phyloP scores from a whole-genome alignment of 2,113 vertebrate genomes.

The Macquaria australasica region DNA sequence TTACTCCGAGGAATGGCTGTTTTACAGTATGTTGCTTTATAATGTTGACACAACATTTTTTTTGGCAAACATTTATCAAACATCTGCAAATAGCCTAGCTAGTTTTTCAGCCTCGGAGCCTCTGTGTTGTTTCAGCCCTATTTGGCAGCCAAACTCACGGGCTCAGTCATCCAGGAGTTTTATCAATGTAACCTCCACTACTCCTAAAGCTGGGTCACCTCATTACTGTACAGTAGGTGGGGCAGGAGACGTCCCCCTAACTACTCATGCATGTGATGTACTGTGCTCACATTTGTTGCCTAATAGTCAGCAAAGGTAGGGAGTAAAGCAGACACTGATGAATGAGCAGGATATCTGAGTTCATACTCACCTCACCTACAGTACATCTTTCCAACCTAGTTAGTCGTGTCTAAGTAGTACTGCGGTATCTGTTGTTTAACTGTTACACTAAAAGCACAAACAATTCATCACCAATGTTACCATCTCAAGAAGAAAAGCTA shows the following conservation, averaged over 20 bases:
- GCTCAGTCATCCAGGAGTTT: background rate
- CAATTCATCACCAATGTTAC: background rate
- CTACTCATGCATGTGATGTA: conserved; percentile 67
- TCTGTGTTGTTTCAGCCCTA: background rate
- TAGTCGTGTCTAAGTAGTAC: conserved; percentile 27
- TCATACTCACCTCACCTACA: conserved; percentile 36
- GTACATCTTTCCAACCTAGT: conserved; percentile 52
- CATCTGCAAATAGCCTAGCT: background rate
- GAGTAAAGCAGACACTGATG: conserved; percentile 71
- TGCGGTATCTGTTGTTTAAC: background rate
- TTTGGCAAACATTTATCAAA: background rate
- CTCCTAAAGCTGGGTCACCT: conserved; percentile 67
- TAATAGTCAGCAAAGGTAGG: conserved; percentile 76
- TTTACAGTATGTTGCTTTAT: background rate
- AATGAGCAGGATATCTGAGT: conserved; percentile 59
- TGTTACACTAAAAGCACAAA: background rate
- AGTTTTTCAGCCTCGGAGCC: background rate
- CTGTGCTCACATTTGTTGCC: conserved; percentile 67
- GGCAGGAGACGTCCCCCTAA: conserved; percentile 34
- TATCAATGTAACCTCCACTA: conserved; percentile 24
- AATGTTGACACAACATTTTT: background rate
- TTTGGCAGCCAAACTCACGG: background rate
- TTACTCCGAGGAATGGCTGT: background rate
- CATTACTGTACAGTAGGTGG: conserved; percentile 62
- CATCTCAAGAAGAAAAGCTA: conserved; percentile 2